Evolutionary conservation across 2,888 invertebrate genomes (phyloP).

Genomic region (Torymus auratus): DNA sequence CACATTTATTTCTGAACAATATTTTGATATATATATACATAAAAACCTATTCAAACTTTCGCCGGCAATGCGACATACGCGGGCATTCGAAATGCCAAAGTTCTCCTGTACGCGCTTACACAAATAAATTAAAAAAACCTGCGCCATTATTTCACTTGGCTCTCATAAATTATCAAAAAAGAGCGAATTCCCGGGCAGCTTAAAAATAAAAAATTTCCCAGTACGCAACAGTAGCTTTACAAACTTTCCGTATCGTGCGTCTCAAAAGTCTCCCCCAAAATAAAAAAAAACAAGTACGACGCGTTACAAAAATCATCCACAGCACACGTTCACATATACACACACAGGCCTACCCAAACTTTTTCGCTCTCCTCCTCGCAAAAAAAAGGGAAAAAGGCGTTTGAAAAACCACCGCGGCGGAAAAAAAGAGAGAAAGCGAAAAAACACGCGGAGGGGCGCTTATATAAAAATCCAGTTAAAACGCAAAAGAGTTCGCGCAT

Average conservation of each 20-base stretch:
- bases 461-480: constrained; percentile 47
- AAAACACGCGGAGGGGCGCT: background rate
- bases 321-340: background rate
- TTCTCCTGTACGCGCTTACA: too few species aligned
- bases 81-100: background rate
- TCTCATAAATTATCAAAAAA: constrained; percentile 43
- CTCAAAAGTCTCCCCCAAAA: constrained; percentile 22
- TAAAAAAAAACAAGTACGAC: background rate
- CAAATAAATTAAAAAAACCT: constrained; percentile 15
- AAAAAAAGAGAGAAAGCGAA: background rate
- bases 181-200: background rate
- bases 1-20: background rate
- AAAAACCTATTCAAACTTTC: background rate
- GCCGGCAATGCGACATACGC: background rate
- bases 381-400: constrained; percentile 9
- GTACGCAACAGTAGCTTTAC: constrained; percentile 37
- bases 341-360: background rate
- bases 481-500: constrained; percentile 28
- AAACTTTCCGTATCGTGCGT: constrained; percentile 27
- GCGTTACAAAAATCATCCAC: constrained; percentile 25
- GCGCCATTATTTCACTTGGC: constrained; percentile 22
- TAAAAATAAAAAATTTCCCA: constrained; percentile 9
- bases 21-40: background rate
- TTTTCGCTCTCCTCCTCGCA: background rate
- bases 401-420: constrained; percentile 16